phyloP scores from a whole-genome alignment of 2,797 vertebrate species.

The Gadopsis marmoratus region DNA sequence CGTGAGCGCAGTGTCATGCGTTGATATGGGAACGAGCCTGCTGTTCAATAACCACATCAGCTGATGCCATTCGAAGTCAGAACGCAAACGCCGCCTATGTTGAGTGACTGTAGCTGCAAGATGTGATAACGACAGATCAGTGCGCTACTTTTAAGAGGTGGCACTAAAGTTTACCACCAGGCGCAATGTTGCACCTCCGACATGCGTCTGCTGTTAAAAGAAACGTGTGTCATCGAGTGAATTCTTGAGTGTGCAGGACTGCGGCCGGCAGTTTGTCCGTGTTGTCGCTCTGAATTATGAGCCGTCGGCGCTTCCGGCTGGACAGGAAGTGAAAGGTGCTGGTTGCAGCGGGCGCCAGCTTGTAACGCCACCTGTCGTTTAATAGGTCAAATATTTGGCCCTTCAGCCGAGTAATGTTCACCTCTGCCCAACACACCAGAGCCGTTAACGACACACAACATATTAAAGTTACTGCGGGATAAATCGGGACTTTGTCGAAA shows the following conservation, averaged over 20 bases:
- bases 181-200: background rate
- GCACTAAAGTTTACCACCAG: background rate
- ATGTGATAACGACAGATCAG: conserved; percentile 27
- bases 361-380: conserved; percentile 26
- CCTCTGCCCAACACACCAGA: conserved; percentile 14
- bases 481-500: background rate
- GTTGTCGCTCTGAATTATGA: conserved; percentile 22
- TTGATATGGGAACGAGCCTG: conserved; percentile 13
- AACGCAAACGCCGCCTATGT: background rate
- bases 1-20: background rate
- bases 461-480: background rate
- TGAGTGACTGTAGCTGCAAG: background rate
- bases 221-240: background rate
- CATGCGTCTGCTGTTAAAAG: background rate
- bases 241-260: background rate
- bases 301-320: conserved; percentile 7
- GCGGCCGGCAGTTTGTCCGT: too few species aligned
- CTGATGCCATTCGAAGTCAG: conserved; percentile 1
- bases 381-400: conserved; percentile 27
- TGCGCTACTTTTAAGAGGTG: background rate
- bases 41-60: conserved; percentile 15
- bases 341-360: conserved; percentile 13
- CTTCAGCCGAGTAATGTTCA: conserved; percentile 25
- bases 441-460: background rate
- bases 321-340: conserved; percentile 27